Percentiles rank a stretch among this genome's conserved stretches.
Evolutionary conservation across 2,797 vertebrate genomes (phyloP).

Genomic region (Malurus leucopterus): DNA sequence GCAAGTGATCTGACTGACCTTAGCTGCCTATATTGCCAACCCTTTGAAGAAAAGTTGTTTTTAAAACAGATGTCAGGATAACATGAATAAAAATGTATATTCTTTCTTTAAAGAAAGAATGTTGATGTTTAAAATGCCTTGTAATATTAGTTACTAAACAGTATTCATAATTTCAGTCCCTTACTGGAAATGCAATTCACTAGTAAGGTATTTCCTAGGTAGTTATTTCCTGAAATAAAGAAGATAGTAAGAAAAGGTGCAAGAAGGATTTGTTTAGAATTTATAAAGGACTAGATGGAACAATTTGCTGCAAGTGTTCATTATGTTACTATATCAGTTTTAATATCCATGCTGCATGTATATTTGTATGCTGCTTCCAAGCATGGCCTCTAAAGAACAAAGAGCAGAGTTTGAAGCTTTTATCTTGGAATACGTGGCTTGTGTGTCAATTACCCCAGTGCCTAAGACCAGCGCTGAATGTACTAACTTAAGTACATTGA

Average conservation of each 20-base stretch:
- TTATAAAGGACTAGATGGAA: neutral
- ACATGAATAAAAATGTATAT: neutral
- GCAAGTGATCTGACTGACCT: slow-evolving; percentile 27
- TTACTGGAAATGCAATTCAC: neutral
- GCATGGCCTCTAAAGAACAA: neutral
- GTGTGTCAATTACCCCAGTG: neutral
- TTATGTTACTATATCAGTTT: neutral
- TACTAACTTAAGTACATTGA: slow-evolving; percentile 32
- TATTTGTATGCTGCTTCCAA: neutral
- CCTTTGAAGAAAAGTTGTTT: slow-evolving; percentile 28
- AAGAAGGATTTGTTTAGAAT: neutral
- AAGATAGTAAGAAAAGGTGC: neutral
- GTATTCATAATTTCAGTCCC: neutral
- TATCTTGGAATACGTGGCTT: slow-evolving; percentile 9
- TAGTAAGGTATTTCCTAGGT: neutral
- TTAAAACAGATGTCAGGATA: neutral
- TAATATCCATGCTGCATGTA: neutral
- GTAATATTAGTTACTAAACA: neutral
- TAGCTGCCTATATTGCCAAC: neutral
- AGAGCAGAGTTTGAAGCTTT: neutral
- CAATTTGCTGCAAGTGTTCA: neutral
- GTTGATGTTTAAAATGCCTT: neutral
- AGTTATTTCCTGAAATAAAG: neutral
- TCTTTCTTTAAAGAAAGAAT: neutral
- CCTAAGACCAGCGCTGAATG: neutral